Base-by-base conservation (phyloP, 2,888 invertebrate genomes). In the Brenthis daphne region DNA sequence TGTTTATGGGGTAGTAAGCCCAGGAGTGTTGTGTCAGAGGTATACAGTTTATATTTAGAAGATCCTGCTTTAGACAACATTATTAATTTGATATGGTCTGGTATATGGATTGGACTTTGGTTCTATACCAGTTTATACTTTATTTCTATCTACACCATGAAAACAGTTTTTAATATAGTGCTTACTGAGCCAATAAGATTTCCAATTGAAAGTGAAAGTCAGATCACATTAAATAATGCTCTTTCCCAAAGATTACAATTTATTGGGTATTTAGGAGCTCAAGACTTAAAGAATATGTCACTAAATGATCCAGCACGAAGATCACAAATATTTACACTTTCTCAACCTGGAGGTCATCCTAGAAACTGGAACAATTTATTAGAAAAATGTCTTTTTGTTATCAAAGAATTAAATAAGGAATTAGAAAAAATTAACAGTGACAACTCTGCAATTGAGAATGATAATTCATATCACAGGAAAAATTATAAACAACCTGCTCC, bases 331-430 rank as follows among this genome's bases (percentile, higher is more conserved):
- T 98, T 96, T 81, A 93, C 94, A 14, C 88, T 97, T 0, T 97
- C 97, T 47, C 95, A 96, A 79, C 97, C 97, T 37, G 97, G 97
- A 24, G 97, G 97, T 47, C 97, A 97, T 85, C 97, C 98, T 0
- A 95, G 96, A 79, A 97, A 97, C 80, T 98, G 98, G 98, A 96
- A 95, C 79, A 94, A 94, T 74, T 84, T 98, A 12, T 82, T 95
- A 57, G 94, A 94, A 69, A 94, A 94, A 76, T 95, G 95, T 80
- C 82, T 97, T 12, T 84, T 85, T 48, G 88, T 95, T 0, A 92
- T 97, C 3, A 94, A 94, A 72, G 92, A 93, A 55, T 96, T 96
- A 75, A 94, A 94, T 3, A 93, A 94, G n/a, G 94, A 95, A 65
- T 82, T 97, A 4, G 94, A 94, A 29, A 83, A 82, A 60, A 89